These are phyloP conservation scores for Drosophila kurseongensis DNA, from an alignment of 1,140 invertebrate genomes.

Conservation along the genomic window DNA sequence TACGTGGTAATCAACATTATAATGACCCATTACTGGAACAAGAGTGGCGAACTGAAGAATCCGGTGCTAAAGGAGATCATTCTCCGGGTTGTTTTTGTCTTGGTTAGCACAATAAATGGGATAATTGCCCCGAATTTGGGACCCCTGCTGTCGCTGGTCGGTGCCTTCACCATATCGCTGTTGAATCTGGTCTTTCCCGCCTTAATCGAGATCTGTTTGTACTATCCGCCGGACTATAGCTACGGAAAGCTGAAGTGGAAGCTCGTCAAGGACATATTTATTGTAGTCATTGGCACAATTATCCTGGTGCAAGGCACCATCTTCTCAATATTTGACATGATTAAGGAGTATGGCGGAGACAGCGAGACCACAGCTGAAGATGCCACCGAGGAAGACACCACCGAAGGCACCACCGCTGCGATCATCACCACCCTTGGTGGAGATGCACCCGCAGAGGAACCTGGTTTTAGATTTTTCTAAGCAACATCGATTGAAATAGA, in stretches of 20 bases:
- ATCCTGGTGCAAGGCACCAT: conserved; percentile 30
- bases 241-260: conserved; percentile 47
- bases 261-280: conserved; percentile 33
- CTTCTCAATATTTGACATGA: conserved; percentile 18
- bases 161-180: conserved; percentile 51
- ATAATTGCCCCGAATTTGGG: conserved; percentile 53
- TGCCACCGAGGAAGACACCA: neutral
- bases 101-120: conserved; percentile 29
- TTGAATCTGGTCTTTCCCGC: conserved; percentile 56
- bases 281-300: conserved; percentile 28
- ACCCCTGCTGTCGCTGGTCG: conserved; percentile 46
- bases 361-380: neutral
- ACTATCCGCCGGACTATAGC: conserved; percentile 27
- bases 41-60: neutral
- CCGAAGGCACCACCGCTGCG: neutral
- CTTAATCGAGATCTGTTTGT: conserved; percentile 42
- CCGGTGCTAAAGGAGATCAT: conserved; percentile 22
- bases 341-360: neutral
- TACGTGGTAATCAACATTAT: conserved; percentile 56
- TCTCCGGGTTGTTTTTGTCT: neutral
- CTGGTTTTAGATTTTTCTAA: neutral
- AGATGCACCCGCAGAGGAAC: neutral
- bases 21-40: conserved; percentile 26
- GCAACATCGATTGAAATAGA: neutral
- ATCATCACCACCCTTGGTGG: neutral